Percentiles rank a stretch among this genome's conserved stretches.
phyloP scores from a whole-genome alignment of 1,140 invertebrate genomes.

The Holcopasites calliopsidis region DNA sequence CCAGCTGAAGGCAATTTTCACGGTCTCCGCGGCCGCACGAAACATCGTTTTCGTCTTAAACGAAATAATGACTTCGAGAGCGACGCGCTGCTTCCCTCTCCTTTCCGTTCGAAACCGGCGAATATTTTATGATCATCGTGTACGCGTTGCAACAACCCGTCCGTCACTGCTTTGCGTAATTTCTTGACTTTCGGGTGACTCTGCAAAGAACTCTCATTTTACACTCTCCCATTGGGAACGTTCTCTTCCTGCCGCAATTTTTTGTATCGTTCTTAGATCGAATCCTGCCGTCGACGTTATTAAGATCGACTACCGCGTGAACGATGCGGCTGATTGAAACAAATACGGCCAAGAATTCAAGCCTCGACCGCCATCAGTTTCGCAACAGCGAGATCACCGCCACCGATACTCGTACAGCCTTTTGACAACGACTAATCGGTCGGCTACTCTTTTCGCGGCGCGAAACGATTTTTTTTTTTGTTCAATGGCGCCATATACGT shows the following conservation, averaged over 20 bases:
- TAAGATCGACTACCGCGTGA: conserved; percentile 20
- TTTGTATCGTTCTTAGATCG: neutral
- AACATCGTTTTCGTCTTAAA: conserved; percentile 61
- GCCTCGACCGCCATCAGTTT: neutral
- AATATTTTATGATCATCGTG: conserved; percentile 40
- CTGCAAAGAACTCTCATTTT: neutral
- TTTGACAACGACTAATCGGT: conserved; percentile 58
- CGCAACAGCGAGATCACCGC: conserved; percentile 9
- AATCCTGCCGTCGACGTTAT: neutral
- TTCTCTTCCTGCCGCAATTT: neutral
- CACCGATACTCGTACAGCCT: conserved; percentile 49
- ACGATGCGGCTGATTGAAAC: conserved; percentile 18
- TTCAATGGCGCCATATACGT: conserved; percentile 16
- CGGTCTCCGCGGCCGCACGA: conserved; percentile 52
- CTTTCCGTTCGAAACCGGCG: conserved; percentile 6
- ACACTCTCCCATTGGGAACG: neutral
- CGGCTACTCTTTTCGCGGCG: conserved; percentile 39
- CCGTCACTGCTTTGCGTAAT: neutral
- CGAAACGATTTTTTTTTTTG: conserved; percentile 39
- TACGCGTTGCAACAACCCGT: neutral
- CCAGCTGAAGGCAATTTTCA: conserved; percentile 61
- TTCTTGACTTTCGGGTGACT: neutral
- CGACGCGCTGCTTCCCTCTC: conserved; percentile 6
- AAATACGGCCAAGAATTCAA: conserved; percentile 25
- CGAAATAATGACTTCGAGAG: conserved; percentile 59